A percentile compares a stretch with the other conserved stretches of the same genome.
Evolutionary conservation across 2,888 invertebrate species (phyloP).

Genomic region (Sarcophaga variegata): DNA sequence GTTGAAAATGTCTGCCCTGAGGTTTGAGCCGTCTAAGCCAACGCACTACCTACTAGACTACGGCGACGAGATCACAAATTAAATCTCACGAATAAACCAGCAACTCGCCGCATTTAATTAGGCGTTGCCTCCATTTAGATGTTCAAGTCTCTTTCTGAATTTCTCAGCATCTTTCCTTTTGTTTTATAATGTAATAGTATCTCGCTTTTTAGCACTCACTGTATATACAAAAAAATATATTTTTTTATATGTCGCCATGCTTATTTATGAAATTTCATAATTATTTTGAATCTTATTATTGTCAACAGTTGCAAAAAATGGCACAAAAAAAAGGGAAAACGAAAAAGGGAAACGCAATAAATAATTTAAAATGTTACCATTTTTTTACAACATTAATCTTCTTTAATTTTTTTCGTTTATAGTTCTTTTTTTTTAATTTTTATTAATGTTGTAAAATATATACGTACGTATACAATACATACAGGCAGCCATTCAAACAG

Average conservation of each 20-base stretch:
- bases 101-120: no score
- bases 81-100: no score
- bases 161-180: no score
- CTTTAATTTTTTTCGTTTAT: not conserved
- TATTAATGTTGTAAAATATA: not conserved
- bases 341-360: not conserved
- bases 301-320: slow-evolving; percentile 36
- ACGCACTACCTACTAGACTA: no score
- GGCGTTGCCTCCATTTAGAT: no score
- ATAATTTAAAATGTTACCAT: slow-evolving; percentile 29
- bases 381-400: slow-evolving; percentile 43
- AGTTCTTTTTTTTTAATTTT: not conserved
- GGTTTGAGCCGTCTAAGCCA: no score
- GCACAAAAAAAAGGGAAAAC: not conserved
- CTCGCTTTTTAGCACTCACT: not conserved
- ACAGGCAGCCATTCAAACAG: no score
- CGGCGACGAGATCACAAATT: no score
- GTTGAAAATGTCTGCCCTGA: no score
- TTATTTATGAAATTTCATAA: not conserved
- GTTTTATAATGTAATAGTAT: no score
- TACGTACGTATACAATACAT: not conserved
- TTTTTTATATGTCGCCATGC: not conserved
- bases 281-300: slow-evolving; percentile 21
- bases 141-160: no score
- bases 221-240: not conserved